Conservation (phyloP, 2,797 vertebrate genomes). For the Silurus aristotelis region DNA sequence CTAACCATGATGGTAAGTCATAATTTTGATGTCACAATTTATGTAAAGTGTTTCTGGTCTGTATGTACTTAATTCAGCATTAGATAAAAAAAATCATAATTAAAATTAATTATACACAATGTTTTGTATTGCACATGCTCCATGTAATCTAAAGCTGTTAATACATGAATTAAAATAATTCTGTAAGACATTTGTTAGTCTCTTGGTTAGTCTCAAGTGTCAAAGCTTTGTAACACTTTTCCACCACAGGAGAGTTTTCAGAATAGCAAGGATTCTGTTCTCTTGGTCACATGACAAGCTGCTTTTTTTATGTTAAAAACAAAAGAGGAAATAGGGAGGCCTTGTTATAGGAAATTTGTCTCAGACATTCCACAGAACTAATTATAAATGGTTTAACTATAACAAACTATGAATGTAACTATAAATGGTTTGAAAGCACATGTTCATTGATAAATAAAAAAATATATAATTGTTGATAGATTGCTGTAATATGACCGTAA, state of each 20-base stretch:
- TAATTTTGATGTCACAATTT: neutral
- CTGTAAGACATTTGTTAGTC: no score
- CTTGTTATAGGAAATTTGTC: neutral
- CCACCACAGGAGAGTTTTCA: no score
- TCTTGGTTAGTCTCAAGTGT: no score
- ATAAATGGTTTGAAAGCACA: neutral
- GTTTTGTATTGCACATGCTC: no score
- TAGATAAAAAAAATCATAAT: neutral
- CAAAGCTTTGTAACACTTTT: no score
- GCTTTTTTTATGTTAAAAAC: neutral
- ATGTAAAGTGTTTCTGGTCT: neutral
- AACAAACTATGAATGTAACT: neutral
- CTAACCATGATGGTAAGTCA: slow-evolving; percentile 89
- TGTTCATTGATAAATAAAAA: neutral
- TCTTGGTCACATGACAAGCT: neutral
- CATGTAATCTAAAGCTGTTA: neutral
- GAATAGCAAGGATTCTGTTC: neutral
- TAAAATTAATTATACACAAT: no score
- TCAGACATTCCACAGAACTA: neutral
- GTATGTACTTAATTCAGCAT: neutral
- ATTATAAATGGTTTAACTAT: no score
- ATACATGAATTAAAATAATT: neutral
- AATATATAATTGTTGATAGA: neutral
- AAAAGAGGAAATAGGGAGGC: neutral
- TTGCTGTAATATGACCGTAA: neutral